Base-by-base conservation (phyloP, 2,797 vertebrate species). In the Sardinella longiceps region DNA sequence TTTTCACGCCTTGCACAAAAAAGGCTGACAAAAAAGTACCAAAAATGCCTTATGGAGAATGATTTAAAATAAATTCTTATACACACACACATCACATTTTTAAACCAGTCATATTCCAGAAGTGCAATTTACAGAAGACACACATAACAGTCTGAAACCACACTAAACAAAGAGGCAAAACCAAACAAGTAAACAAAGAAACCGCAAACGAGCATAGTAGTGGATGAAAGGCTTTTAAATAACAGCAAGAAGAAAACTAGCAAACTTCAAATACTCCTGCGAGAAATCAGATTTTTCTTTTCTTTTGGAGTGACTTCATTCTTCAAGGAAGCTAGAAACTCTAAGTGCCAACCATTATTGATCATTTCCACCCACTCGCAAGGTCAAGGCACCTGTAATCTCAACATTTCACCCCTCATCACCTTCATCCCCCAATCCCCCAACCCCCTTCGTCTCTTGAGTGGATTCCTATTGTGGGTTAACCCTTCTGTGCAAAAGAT, bases 41-140 rank as follows among this genome's bases (percentile, higher is more conserved):
- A 77, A 77, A 37, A 77, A 74, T 74, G 66, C 14, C 66, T 37
- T 18, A 37, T 37, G 5, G 14, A 74, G 15, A 74, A 74, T 39
- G 30, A 70, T 74, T 37, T 74, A 37, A 74, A 77, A 77, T 43
- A 39, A 23, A 23, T 77, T 77, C 18, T 1, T 77, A 43, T 77
- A 77, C 33, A 23, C 43, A 77, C 70, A 77, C 43, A 77, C 70
- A 77, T 77, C 37, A 77, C 70, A 43, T 77, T 77, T 37, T 74
- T 12, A 18, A 77, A 77, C 70, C 37, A 77, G 37, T 18, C 37
- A 77, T 77, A 39, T 77, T 77, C 70, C 70, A 77, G 70, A 77
- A 77, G 70, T 77, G 70, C 70, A 77, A 77, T 43, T 43, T 77
- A 77, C 6, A 37, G 10, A 7, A 77, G 18, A 77, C 70, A 77